phyloP scores from a whole-genome alignment of 2,113 vertebrate species.

The Cettia cetti region DNA sequence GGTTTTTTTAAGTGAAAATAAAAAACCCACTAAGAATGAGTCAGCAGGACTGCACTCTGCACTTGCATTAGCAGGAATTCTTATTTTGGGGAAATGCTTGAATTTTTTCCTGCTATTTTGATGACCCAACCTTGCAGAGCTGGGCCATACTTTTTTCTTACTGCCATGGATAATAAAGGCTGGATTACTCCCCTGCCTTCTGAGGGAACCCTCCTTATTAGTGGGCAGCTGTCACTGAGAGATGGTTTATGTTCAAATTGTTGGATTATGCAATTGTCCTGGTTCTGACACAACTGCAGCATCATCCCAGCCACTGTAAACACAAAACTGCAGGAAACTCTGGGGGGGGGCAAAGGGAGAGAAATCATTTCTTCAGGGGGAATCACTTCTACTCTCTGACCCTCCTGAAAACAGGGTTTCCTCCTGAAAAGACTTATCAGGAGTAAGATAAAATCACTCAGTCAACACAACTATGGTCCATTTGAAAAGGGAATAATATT shows the following conservation, averaged over 20 bases:
- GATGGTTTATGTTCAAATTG: not conserved
- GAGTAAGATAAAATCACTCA: not conserved
- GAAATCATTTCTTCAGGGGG: not conserved
- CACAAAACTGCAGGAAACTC: not conserved
- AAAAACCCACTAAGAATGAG: not conserved
- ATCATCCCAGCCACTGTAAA: not conserved
- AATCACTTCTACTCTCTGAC: not conserved
- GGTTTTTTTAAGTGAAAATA: not conserved
- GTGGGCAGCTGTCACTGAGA: not conserved
- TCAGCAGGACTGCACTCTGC: not conserved
- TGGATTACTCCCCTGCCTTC: not conserved
- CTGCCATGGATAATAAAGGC: not conserved
- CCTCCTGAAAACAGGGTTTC: not conserved
- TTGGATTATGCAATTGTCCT: constrained; percentile 49
- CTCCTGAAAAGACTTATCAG: not conserved
- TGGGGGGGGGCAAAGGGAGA: not conserved
- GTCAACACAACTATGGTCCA: not conserved
- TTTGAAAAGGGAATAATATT: not conserved
- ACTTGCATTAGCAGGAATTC: not conserved
- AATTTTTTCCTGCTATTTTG: not conserved
- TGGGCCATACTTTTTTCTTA: not conserved
- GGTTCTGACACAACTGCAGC: constrained; percentile 8
- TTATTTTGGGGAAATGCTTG: not conserved
- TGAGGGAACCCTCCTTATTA: not conserved
- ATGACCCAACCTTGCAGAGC: not conserved